Evolutionary conservation across 2,888 invertebrate species (phyloP).

Genomic region (Drosophila algonquin): DNA sequence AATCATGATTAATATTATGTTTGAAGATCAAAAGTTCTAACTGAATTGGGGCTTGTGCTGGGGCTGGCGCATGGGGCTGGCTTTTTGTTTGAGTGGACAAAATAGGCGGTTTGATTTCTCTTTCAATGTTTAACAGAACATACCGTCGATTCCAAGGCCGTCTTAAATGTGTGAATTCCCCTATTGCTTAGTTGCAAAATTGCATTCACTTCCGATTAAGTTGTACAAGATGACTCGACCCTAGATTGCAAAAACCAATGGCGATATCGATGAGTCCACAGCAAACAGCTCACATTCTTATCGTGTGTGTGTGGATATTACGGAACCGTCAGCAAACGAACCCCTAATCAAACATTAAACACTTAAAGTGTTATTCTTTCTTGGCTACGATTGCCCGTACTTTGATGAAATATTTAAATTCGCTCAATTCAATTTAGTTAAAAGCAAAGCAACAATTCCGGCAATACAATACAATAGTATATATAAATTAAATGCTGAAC

Average conservation of each 20-base stretch:
- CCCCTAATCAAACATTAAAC: neutral
- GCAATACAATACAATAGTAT: slow-evolving; percentile 33
- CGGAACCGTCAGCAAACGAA: neutral
- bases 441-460: slow-evolving; percentile 61
- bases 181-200: neutral
- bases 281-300: neutral
- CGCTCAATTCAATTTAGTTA: slow-evolving; percentile 63
- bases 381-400: neutral
- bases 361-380: slow-evolving; percentile 13
- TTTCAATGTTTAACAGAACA: neutral
- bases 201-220: neutral
- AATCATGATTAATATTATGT: slow-evolving; percentile 9
- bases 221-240: neutral
- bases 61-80: neutral
- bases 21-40: neutral
- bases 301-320: neutral
- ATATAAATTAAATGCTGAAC: slow-evolving; percentile 68
- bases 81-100: neutral
- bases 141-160: neutral
- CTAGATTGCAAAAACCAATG: neutral
- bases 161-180: neutral
- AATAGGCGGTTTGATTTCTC: no score
- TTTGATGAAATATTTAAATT: slow-evolving; percentile 36
- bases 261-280: neutral
- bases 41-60: neutral